Conservation (phyloP, 2,888 invertebrate genomes). For the Drosophila subsilvestris region DNA sequence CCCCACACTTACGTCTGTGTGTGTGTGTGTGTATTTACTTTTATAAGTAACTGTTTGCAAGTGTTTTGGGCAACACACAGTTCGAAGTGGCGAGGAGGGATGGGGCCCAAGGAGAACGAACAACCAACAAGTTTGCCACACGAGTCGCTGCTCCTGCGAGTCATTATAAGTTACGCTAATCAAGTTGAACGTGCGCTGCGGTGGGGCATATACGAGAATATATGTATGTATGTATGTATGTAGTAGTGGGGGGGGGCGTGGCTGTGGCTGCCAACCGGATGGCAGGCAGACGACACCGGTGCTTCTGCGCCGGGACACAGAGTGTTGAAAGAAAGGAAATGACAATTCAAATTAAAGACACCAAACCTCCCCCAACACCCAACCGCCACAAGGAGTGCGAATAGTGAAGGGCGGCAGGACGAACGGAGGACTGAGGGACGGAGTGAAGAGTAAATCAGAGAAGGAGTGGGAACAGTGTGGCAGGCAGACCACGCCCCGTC, state of each 20-base stretch:
- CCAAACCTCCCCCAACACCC: conserved; percentile 48
- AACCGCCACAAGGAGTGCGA: conserved; percentile 19
- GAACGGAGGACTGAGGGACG: background rate
- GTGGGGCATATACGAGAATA: background rate
- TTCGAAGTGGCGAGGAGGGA: background rate
- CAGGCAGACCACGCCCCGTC: conserved; percentile 42
- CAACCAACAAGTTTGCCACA: conserved; percentile 42
- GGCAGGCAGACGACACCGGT: conserved; percentile 50
- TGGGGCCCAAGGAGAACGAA: conserved; percentile 1
- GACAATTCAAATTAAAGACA: conserved; percentile 79
- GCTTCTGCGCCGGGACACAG: conserved; percentile 35
- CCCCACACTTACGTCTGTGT: conserved; percentile 16
- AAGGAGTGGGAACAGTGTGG: conserved; percentile 1
- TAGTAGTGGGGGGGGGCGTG: conserved; percentile 8
- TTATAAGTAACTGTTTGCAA: conserved; percentile 63
- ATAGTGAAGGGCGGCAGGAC: conserved; percentile 13
- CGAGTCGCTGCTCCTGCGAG: conserved; percentile 67
- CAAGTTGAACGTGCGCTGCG: conserved; percentile 71
- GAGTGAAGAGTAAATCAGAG: background rate
- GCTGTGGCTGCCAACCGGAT: conserved; percentile 51
- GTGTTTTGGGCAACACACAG: conserved; percentile 28
- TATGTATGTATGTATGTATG: background rate
- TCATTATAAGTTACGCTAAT: conserved; percentile 80
- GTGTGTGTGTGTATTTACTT: conserved; percentile 53
- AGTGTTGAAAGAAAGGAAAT: conserved; percentile 77